Evolutionary conservation across 1,140 invertebrate genomes (phyloP), one percentile per base, ranked within the genome.

Genomic region (Zophobas morio): DNA sequence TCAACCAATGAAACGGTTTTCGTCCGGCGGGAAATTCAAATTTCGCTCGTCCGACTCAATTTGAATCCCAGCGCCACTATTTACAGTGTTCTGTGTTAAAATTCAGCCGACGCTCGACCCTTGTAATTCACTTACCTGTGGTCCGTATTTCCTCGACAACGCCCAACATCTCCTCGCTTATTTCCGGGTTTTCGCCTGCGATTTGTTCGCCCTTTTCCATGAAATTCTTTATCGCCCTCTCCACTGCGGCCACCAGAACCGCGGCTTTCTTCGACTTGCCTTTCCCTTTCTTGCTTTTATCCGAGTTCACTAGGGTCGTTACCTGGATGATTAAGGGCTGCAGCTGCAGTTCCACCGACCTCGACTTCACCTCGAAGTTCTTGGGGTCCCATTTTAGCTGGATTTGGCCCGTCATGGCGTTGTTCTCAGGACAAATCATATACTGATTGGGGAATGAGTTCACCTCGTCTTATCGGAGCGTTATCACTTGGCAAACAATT

Each of bases 311-410:
- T 36, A 98, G 89, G 0, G 96, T 98, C 1, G 97, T 98, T 81
- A 98, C 96, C 89, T 98, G 96, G 71, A 97, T 89, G 57, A 98
- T 96, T n/a, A 98, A 87, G 0, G 97, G 96, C 85, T 98, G 96
- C 74, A 98, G 87, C 0, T 96, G 98, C 83, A 96, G 94, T 84
- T 98, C 96, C 54, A 98, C 96, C 0, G 96, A 97, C 89, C 96
- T 95, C 5, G 97, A 98, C 33, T 95, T 90, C 70, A 98, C 98
- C 89, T 98, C 96, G 81, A 98, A 39, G 88, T 97, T 97, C 86
- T 97, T 97, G 56, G 96, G 96, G 88, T 98, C 96, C 96, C 96
- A 97, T 89, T 95, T 95, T 34, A 34, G 1, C 33, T 36, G 8
- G 34, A 60, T 6, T 60, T 60, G 33, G 6, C 4, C 56, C n/a